Base-by-base conservation (phyloP, 2,113 vertebrate species). In the Anser cygnoides region DNA sequence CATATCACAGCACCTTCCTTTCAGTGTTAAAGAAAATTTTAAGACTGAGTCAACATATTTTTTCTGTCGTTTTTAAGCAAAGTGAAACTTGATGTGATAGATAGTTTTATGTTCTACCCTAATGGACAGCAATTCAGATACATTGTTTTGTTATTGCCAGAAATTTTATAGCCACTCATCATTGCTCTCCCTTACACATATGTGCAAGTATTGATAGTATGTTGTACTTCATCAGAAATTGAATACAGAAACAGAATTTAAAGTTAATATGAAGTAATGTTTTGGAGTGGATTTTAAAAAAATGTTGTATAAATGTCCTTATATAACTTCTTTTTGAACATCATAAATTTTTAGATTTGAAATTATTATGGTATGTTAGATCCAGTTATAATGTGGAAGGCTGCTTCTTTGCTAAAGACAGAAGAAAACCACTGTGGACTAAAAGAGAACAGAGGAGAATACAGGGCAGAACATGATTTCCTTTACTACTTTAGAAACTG, bases 291-390 rank as follows among this genome's bases (percentile, higher is more conserved):
- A 33, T n/a, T 57, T 44, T 10, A 21, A n/a, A 54, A 65, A 68
- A 29, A 2, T 43, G 3, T 17, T 20, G 5, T 52, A 1, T 26
- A 33, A 72, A 10, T 2, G 1, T 41, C 55, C 26, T 74, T 74
- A 61, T 35, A 63, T 90, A 68, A 59, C 5, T 52, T 2, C 10
- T 49, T 2, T 11, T 57, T 35, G 6, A 9, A 3, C 4, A 65
- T 59, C 71, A 50, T 25, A 59, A 70, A 15, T 17, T 26, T 17
- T 49, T 9, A 37, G 15, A 70, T 4, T 54, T 49, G 21, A n/a
- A 83, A 70, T 35, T 41, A 66, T 22, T 15, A 58, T 8, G 7
- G 7, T 44, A 6, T 33, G 13, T 43, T 78, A 39, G 6, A 65
- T 20, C 6, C 33, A 79, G 7, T 57, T 44, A 78, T 10, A 65